Conservation (phyloP, 2,797 vertebrate species). For the Darevskia mixta region DNA sequence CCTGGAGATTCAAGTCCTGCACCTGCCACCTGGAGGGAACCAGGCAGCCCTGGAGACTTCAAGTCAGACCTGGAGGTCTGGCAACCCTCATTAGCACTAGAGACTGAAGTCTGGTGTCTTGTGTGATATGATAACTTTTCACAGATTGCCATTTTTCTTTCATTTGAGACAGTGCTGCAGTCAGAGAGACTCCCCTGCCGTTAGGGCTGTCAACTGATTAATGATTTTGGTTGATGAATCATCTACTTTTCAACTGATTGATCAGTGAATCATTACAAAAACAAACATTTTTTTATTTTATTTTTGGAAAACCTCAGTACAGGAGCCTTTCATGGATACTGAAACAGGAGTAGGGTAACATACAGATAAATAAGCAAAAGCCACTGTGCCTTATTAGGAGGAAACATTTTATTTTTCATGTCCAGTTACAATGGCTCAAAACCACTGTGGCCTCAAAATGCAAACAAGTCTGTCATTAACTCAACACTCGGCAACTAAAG, state of each 20-base stretch:
- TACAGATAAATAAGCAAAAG: too few species aligned
- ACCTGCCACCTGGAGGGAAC: too few species aligned
- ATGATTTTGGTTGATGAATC: too few species aligned
- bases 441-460: background rate
- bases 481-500: background rate
- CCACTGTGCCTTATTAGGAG: background rate
- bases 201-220: background rate
- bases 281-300: too few species aligned
- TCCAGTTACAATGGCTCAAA: background rate
- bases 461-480: background rate
- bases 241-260: background rate
- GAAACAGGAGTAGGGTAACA: background rate
- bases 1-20: too few species aligned
- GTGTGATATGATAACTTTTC: accelerated
- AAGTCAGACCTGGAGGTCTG: too few species aligned
- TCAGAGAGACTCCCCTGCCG: background rate
- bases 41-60: too few species aligned
- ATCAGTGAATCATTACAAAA: background rate
- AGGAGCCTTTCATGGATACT: background rate
- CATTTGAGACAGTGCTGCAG: background rate
- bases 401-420: background rate
- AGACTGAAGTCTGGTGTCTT: accelerated
- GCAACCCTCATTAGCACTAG: background rate
- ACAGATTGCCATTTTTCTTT: background rate
- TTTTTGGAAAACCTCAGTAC: background rate